phyloP scores from a whole-genome alignment of 1,140 invertebrate species.

The Papilio machaon region DNA sequence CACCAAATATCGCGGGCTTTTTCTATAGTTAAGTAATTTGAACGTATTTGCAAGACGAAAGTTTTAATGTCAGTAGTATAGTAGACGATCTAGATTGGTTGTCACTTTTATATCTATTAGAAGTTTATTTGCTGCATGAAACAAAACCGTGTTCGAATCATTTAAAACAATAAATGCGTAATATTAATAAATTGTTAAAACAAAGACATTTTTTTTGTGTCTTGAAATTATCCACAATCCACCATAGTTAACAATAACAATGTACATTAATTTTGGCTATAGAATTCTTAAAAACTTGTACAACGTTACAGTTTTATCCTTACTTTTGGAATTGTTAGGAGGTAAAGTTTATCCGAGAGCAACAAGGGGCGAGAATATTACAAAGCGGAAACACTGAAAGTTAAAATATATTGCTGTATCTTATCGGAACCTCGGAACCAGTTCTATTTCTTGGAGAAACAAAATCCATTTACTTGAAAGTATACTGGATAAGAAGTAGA shows the following conservation, averaged over 20 bases:
- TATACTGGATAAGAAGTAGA: neutral
- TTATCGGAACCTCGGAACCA: constrained; percentile 23
- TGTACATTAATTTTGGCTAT: neutral
- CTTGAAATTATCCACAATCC: neutral
- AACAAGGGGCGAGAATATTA: constrained; percentile 27
- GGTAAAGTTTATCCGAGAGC: constrained; percentile 32
- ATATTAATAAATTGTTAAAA: neutral
- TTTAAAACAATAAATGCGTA: neutral
- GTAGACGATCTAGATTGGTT: neutral
- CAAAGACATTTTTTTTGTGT: neutral
- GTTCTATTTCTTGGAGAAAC: constrained; percentile 5
- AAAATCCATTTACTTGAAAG: constrained; percentile 2
- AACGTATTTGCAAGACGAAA: neutral
- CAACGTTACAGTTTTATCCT: constrained; percentile 25
- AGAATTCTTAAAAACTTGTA: constrained; percentile 18
- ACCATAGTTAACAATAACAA: constrained; percentile 4
- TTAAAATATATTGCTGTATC: constrained; percentile 32
- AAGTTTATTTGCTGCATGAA: neutral
- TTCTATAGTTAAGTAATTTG: neutral
- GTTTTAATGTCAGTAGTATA: neutral
- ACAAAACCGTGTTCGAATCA: neutral
- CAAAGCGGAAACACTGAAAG: constrained; percentile 31
- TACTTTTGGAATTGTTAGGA: constrained; percentile 34
- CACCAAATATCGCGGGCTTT: neutral
- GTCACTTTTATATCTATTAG: neutral